A percentile compares a stretch with the other conserved stretches of the same genome.
phyloP scores from a whole-genome alignment of 1,140 invertebrate genomes.

The Yoshiicerus persimilis region DNA sequence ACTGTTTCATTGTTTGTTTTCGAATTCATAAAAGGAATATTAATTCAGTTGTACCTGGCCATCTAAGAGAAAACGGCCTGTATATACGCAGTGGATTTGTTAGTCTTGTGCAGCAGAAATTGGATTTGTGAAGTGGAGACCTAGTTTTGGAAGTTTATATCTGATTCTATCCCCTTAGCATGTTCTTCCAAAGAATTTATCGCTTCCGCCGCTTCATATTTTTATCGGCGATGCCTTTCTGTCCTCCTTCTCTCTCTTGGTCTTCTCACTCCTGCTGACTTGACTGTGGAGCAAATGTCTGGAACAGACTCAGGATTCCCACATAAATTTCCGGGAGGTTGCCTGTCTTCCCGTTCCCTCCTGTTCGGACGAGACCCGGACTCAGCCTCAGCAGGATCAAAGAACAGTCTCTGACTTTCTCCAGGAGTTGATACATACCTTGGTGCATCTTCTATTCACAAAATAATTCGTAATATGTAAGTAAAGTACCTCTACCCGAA shows the following conservation, averaged over 20 bases:
- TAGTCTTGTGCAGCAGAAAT: neutral
- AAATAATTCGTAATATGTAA: neutral
- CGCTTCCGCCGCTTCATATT: neutral
- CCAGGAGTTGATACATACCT: neutral
- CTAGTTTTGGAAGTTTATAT: neutral
- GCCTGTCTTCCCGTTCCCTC: neutral
- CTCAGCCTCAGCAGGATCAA: neutral
- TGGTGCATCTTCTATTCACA: neutral
- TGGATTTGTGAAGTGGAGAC: neutral
- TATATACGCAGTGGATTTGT: neutral
- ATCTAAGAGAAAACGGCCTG: too few relatives aligned
- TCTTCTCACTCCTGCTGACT: neutral
- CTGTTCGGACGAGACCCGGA: neutral
- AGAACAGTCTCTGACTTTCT: neutral
- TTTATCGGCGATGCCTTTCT: neutral
- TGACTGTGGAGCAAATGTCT: neutral
- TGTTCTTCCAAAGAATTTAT: neutral
- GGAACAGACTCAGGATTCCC: neutral
- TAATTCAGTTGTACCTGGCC: too few relatives aligned
- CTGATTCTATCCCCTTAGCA: neutral
- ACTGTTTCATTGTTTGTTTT: too few relatives aligned
- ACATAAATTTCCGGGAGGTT: constrained; percentile 2
- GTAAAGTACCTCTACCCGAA: neutral
- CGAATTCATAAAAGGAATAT: too few relatives aligned
- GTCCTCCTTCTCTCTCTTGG: neutral